A percentile compares a stretch with the other conserved stretches of the same genome.
phyloP scores from a whole-genome alignment of 2,113 vertebrate species.

The Pagrus major region DNA sequence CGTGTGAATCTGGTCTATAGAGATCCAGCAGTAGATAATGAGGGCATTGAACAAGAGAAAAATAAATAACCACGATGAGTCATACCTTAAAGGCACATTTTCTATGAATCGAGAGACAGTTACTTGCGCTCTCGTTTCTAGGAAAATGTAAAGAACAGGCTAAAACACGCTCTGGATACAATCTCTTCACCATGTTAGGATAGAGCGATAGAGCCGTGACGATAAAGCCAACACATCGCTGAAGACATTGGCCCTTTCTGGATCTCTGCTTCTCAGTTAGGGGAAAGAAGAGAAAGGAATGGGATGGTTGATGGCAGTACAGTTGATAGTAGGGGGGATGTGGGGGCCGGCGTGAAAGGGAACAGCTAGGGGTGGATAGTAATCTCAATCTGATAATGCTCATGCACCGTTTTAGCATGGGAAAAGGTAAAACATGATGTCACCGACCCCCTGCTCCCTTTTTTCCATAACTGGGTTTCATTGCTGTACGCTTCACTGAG shows the following conservation, averaged over 20 bases:
- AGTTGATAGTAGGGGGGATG: conserved; percentile 47
- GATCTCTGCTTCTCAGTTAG: conserved; percentile 26
- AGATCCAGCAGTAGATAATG: background rate
- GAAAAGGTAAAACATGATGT: conserved; percentile 52
- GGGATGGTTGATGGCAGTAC: conserved; percentile 32
- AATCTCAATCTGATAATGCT: conserved; percentile 74
- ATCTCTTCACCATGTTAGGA: conserved; percentile 56
- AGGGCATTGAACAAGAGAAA: background rate
- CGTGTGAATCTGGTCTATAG: too few relatives aligned
- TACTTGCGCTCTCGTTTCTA: conserved; percentile 10
- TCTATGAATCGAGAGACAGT: conserved; percentile 1
- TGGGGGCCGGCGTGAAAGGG: conserved; percentile 58
- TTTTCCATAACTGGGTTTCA: conserved; percentile 40
- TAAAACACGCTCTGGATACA: conserved; percentile 69
- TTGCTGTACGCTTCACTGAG: conserved; percentile 21
- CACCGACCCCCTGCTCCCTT: conserved; percentile 30
- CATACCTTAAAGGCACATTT: background rate
- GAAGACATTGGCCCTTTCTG: conserved; percentile 56
- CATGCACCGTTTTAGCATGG: conserved; percentile 30
- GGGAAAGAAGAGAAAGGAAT: conserved; percentile 40
- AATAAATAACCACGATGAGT: background rate
- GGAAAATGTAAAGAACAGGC: conserved; percentile 53
- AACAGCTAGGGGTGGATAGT: conserved; percentile 57
- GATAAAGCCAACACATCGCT: conserved; percentile 64
- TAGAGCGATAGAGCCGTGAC: conserved; percentile 46